Conservation (phyloP, 2,113 vertebrate species). For the Xenopus borealis region DNA sequence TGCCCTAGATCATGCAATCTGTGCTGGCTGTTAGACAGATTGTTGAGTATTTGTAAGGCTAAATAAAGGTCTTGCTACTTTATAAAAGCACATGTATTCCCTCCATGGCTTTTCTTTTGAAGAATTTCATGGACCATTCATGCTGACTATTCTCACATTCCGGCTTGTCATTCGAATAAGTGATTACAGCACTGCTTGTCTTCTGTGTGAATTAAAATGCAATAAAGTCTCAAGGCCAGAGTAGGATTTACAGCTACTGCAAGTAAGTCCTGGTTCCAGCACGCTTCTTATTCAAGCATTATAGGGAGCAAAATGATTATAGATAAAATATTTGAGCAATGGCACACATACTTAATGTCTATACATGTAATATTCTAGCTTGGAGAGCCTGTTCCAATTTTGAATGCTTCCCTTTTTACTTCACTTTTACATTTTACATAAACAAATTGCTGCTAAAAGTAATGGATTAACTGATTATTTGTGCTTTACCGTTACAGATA, state of each 20-base stretch:
- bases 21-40: no score
- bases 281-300: neutral
- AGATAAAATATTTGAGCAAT: neutral
- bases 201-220: conserved; percentile 51
- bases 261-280: conserved; percentile 9
- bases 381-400: no score
- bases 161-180: conserved; percentile 57
- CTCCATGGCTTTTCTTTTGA: conserved; percentile 46
- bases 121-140: conserved; percentile 52
- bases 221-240: conserved; percentile 27
- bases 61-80: neutral
- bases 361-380: no score
- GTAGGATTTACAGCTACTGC: conserved; percentile 44
- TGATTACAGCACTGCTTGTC: conserved; percentile 50
- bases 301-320: neutral
- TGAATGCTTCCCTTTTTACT: no score
- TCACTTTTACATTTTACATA: no score
- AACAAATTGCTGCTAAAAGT: no score
- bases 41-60: neutral
- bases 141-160: conserved; percentile 55
- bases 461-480: no score
- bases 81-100: conserved; percentile 2
- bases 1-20: neutral
- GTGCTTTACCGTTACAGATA: no score
- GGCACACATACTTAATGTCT: neutral